These are phyloP conservation scores for Echiichthys vipera DNA, from an alignment of 2,797 vertebrate genomes.

Conservation along the genomic window DNA sequence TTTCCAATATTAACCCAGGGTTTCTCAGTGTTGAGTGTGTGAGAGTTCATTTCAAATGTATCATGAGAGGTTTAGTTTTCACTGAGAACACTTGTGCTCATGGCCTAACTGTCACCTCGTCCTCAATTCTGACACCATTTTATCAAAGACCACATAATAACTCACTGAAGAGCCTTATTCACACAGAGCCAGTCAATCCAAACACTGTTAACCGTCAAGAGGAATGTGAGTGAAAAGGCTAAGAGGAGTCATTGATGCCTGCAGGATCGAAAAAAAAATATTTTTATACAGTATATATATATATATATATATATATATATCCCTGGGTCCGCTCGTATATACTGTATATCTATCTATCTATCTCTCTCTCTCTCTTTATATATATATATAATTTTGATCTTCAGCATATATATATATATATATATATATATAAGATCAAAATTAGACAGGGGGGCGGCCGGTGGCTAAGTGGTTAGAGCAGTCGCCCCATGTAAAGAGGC, in stretches of 20 bases:
- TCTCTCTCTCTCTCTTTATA: too few relatives aligned
- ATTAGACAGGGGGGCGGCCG: too few relatives aligned
- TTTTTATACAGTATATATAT: too few relatives aligned
- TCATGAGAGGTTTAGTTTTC: slow-evolving; percentile 42
- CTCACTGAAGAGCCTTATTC: slow-evolving; percentile 52
- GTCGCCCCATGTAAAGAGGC: too few relatives aligned
- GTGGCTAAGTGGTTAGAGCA: too few relatives aligned
- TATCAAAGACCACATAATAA: slow-evolving; percentile 41
- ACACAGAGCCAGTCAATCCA: slow-evolving; percentile 27
- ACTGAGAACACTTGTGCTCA: slow-evolving; percentile 38
- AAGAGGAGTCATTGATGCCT: background rate
- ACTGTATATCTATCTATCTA: too few relatives aligned
- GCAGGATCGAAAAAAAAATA: background rate
- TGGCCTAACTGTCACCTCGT: slow-evolving; percentile 34
- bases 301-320: too few relatives aligned
- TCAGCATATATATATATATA: too few relatives aligned
- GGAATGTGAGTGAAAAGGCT: slow-evolving; percentile 11
- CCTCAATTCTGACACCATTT: slow-evolving; percentile 40
- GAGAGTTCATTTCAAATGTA: slow-evolving; percentile 28
- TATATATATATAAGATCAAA: too few relatives aligned
- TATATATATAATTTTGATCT: too few relatives aligned
- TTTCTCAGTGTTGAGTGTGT: slow-evolving; percentile 8
- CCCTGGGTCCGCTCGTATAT: too few relatives aligned
- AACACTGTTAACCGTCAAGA: slow-evolving; percentile 32
- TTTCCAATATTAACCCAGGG: slow-evolving; percentile 6